Evolutionary conservation across 2,113 vertebrate genomes (phyloP), one percentile per base, ranked within the genome.

Genomic region (Proterorhinus semilunaris): DNA sequence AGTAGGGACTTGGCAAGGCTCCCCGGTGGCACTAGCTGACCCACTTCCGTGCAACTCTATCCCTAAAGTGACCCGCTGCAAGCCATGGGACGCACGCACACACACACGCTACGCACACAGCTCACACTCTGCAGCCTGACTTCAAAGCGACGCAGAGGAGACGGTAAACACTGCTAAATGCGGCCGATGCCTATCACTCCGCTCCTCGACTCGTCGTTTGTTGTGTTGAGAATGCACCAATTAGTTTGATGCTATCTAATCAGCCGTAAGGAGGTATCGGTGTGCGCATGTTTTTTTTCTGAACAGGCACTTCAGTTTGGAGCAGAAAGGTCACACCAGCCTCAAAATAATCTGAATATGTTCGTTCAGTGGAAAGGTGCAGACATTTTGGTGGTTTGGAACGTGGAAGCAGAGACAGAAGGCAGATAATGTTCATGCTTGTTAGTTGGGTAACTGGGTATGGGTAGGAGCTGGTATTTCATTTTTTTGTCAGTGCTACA

Each of bases 11-110:
- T 88, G 82, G 82, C 80, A 84, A 82, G 82, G 71, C 71, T 87
- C 84, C 84, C 85, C 83, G 53, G 72, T 85, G 86, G 82, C 87
- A 78, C 74, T 82, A 68, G 72, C 84, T 91, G 90, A 90, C 90
- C 90, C 90, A 90, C 79, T 87, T 89, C 65, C 58, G 45, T 61
- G 82, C 54, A 86, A 89, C 83, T 81, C 78, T 85, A 91, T 84
- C 86, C 82, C 85, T 86, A 81, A 87, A 76, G 78, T 89, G 86
- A 88, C 86, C 87, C 53, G n/a, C 49, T 77, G 71, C 54, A 77
- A 84, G 86, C 69, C 68, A 78, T 57, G 86, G 80, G 78, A 76
- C 69, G 76, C 57, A 63, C 50, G 62, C 51, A 47, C 10, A 36
- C 49, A 63, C 10, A 44, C 6, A 11, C 45, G 7, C n/a, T 9